phyloP scores from a whole-genome alignment of 2,797 vertebrate species.

The Rhabdomys pumilio region DNA sequence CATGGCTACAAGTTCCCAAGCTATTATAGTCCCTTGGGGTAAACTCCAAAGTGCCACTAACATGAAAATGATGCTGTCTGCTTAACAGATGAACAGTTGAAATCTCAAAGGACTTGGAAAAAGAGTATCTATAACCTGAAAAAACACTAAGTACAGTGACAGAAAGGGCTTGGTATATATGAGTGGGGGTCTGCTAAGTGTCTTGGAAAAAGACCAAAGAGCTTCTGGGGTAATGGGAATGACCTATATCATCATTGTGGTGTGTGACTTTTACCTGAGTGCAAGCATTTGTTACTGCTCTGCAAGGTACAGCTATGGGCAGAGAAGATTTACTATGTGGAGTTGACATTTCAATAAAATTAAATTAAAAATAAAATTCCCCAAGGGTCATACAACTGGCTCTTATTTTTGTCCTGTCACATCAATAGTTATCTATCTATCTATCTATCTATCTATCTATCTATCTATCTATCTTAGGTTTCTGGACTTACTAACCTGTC shows the following conservation, averaged over 20 bases:
- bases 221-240: background rate
- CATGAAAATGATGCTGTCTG: background rate
- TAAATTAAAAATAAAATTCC: background rate
- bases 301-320: background rate
- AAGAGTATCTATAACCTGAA: background rate
- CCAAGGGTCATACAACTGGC: background rate
- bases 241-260: rapidly evolving
- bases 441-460: too few relatives aligned
- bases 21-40: rapidly evolving
- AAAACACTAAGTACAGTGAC: background rate
- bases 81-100: background rate
- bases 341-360: background rate
- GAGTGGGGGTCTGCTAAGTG: rapidly evolving
- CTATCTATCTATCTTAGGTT: background rate
- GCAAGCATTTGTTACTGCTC: background rate
- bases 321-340: background rate
- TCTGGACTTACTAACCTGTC: background rate
- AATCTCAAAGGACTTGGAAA: background rate
- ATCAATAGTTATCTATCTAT: background rate
- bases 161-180: background rate
- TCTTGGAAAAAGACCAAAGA: background rate
- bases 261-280: rapidly evolving
- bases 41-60: background rate
- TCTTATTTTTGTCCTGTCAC: background rate
- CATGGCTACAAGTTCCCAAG: background rate